Percentiles rank a stretch among this genome's conserved stretches.
phyloP scores from a whole-genome alignment of 1,140 invertebrate genomes.

The Pachypsylla venusta region DNA sequence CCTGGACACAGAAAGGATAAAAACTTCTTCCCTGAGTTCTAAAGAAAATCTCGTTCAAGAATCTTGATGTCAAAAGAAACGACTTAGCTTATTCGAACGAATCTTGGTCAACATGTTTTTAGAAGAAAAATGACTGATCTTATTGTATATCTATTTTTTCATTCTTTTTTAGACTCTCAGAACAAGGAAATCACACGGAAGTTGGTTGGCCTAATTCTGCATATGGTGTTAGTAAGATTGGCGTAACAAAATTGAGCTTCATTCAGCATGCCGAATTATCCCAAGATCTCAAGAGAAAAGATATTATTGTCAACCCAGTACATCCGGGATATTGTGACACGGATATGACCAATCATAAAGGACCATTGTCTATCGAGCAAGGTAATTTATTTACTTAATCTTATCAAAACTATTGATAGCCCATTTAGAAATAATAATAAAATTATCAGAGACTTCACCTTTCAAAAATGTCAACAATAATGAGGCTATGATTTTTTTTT shows the following conservation, averaged over 20 bases:
- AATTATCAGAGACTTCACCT: neutral
- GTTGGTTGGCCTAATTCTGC: constrained; percentile 45
- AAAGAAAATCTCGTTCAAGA: too few relatives aligned
- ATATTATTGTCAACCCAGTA: constrained; percentile 47
- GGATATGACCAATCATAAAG: constrained; percentile 54
- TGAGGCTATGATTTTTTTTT: neutral
- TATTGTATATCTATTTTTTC: too few relatives aligned
- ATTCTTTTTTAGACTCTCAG: constrained; percentile 10
- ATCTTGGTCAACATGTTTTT: too few relatives aligned
- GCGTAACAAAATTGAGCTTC: constrained; percentile 43
- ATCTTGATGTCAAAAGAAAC: too few relatives aligned
- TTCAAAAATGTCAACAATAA: neutral
- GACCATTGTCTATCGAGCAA: constrained; percentile 45
- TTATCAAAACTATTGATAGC: neutral
- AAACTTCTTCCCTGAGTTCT: too few relatives aligned
- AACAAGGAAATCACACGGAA: constrained; percentile 13
- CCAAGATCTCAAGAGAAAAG: constrained; percentile 27
- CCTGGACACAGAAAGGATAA: too few relatives aligned
- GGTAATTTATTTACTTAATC: constrained; percentile 29
- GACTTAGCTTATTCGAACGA: too few relatives aligned
- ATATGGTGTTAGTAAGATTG: constrained; percentile 58
- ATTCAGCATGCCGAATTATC: constrained; percentile 46
- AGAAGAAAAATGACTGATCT: too few relatives aligned
- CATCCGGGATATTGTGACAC: constrained; percentile 55
- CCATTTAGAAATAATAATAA: neutral